Evolutionary conservation across 2,113 vertebrate genomes (phyloP), one percentile per base, ranked within the genome.

Genomic region (Saccopteryx leptura): DNA sequence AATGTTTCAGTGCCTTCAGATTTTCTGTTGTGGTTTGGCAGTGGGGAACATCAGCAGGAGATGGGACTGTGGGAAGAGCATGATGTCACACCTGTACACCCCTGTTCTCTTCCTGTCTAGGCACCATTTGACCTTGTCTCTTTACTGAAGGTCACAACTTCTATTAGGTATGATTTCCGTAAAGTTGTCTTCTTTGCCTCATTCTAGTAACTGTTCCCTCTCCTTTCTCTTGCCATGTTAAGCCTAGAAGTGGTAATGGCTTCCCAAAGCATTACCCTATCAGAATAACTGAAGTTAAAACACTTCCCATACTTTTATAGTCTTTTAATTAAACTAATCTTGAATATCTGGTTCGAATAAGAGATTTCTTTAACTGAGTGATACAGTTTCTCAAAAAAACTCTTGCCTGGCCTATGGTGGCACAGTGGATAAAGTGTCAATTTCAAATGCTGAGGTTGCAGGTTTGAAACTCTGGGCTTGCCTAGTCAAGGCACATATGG

Each of bases 251-350:
- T 48, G 15, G 18, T 21, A 63, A 90, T 31, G 14, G 19, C 31
- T 91, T 95, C 66, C 33, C 26, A 66, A 71, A 66, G 7, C 54
- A 85, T 75, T 63, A 65, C 31, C 39, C 24, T 63, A 24, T 28
- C 31, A 68, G 8, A 12, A 17, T 24, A 95, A 83, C 18, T 82
- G 0, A n/a, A 12, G 61, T 72, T 86, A 78, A 79, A 94, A 86
- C 23, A n/a, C 23, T 65, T 15, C 5, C 12, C n/a, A 68, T 0
- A 60, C 26, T 5, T 95, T 65, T 76, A 81, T 52, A 85, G 31
- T 58, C 7, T 83, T 9, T 46, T 76, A 28, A 61, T 65, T 79
- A 87, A 95, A 61, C n/a, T 85, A n/a, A 85, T 84, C 17, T 71
- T 13, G 89, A 48, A 65, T 65, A 39, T 10, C 31, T 88, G 23